These are phyloP conservation scores for Rhinoptilus africanus DNA, from an alignment of 2,113 vertebrate species.

Conservation along the genomic window DNA sequence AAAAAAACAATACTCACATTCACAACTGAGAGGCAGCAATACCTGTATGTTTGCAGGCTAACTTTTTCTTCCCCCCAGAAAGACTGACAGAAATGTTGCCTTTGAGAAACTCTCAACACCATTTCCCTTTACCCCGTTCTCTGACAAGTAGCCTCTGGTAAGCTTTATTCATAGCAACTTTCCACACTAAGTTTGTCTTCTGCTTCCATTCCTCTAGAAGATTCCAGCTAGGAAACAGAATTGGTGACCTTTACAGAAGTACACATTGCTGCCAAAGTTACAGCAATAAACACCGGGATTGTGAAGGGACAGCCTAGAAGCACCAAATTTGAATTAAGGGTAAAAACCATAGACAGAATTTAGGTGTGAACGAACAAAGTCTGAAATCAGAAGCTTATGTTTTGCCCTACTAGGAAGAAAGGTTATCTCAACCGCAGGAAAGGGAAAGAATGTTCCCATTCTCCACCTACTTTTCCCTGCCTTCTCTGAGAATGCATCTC, in stretches of 20 bases:
- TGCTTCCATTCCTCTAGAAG: not conserved
- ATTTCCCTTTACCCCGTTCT: not conserved
- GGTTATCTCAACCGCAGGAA: not conserved
- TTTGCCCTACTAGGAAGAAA: not conserved
- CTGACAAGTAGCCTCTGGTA: not conserved
- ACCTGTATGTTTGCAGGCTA: not conserved
- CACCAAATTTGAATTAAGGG: not conserved
- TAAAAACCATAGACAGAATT: not conserved
- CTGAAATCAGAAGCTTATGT: not conserved
- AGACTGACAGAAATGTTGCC: not conserved
- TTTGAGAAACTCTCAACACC: not conserved
- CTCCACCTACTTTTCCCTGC: not conserved
- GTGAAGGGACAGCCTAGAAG: not conserved
- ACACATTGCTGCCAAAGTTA: not conserved
- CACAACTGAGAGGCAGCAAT: not conserved
- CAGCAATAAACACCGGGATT: not conserved
- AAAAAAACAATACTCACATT: not conserved
- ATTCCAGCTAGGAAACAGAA: not conserved
- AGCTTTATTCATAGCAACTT: not conserved
- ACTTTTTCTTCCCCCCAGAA: not conserved
- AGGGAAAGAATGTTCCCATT: not conserved
- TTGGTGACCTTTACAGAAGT: not conserved
- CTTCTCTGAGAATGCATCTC: not conserved
- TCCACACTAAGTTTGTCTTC: not conserved
- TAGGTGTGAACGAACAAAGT: not conserved